These are phyloP conservation scores for Halichoerus grypus DNA, from an alignment of 2,113 vertebrate genomes.

Conservation along the genomic window DNA sequence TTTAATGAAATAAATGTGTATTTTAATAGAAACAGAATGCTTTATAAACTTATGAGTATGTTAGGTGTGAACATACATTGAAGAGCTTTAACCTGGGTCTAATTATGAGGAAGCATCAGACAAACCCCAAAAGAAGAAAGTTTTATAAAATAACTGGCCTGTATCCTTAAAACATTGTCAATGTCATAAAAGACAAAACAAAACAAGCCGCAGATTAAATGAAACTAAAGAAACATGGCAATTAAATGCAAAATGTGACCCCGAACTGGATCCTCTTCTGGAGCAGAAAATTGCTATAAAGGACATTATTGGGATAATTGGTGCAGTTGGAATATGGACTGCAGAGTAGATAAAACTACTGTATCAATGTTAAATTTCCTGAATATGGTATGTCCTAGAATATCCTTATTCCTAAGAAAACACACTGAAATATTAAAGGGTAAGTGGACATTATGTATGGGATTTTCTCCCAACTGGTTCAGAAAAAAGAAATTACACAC, in stretches of 20 bases:
- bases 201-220: background rate
- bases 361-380: background rate
- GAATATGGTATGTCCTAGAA: background rate
- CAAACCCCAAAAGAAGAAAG: background rate
- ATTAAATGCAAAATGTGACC: background rate
- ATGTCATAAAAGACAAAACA: background rate
- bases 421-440: background rate
- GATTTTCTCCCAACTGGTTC: conserved; percentile 17
- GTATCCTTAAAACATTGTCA: conserved; percentile 6
- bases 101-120: background rate
- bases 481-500: conserved; percentile 28
- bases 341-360: background rate
- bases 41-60: background rate
- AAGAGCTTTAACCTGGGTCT: background rate
- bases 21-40: conserved; percentile 15
- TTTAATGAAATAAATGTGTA: background rate
- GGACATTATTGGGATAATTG: background rate
- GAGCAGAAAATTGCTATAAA: background rate
- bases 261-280: background rate
- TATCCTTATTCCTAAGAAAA: conserved; percentile 33
- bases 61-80: background rate
- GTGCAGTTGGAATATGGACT: background rate
- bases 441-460: background rate
- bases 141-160: background rate
- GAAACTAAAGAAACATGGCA: background rate